Percentiles rank a stretch among this genome's conserved stretches.
Conservation (phyloP, 2,113 vertebrate species). For the Pipa parva region DNA sequence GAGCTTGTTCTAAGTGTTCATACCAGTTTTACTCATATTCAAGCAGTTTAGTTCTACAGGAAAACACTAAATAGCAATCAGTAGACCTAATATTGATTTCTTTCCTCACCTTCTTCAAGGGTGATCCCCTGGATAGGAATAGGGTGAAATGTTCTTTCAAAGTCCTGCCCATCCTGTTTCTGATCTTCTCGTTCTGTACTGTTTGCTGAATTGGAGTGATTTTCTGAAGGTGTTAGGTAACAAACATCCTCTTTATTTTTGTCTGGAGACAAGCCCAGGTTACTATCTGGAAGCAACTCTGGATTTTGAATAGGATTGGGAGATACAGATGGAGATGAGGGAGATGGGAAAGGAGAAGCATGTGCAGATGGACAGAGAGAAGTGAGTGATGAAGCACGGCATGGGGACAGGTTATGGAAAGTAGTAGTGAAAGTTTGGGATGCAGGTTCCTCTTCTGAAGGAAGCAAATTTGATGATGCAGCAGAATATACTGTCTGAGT, state of each 20-base stretch:
- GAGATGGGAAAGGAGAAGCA: conserved; percentile 48
- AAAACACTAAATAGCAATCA: no score
- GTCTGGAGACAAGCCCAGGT: conserved; percentile 47
- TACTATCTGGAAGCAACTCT: conserved; percentile 1
- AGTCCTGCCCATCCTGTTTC: conserved; percentile 49
- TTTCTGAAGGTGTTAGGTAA: conserved; percentile 44
- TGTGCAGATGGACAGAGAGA: conserved; percentile 53
- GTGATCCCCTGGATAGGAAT: conserved; percentile 64
- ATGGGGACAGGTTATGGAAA: conserved; percentile 43
- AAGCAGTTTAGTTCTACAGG: no score
- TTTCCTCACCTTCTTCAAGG: conserved; percentile 63
- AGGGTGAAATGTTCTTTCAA: conserved; percentile 58
- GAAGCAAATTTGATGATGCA: not conserved
- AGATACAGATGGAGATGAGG: conserved; percentile 43
- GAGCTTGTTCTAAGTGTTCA: no score
- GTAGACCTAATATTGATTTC: no score
- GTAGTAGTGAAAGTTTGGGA: conserved; percentile 19
- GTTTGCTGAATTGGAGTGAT: conserved; percentile 49
- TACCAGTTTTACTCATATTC: no score
- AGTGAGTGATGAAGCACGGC: conserved; percentile 52
- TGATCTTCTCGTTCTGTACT: conserved; percentile 45
- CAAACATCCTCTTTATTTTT: conserved; percentile 35
- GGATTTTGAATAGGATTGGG: conserved; percentile 42
- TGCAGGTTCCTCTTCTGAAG: conserved; percentile 2
- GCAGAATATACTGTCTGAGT: conserved; percentile 10